phyloP scores from a whole-genome alignment of 2,888 invertebrate species.

The Amaurobius ferox region DNA sequence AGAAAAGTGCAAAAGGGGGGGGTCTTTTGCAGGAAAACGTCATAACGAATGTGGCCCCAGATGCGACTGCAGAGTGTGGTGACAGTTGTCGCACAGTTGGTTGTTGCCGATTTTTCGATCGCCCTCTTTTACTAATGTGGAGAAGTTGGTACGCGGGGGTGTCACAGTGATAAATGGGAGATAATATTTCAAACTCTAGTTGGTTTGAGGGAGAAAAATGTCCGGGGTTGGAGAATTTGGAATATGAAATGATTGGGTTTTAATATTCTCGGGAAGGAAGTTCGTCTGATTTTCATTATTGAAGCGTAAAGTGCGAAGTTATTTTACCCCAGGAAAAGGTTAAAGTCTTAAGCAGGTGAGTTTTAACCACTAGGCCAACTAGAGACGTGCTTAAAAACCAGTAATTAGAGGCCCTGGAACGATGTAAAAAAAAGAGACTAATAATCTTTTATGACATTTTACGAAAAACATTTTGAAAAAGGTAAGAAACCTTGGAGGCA shows the following conservation, averaged over 20 bases:
- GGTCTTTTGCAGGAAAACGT: conserved; percentile 26
- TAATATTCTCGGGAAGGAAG: too few relatives aligned
- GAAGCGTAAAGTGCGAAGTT: too few relatives aligned
- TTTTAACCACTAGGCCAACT: too few relatives aligned
- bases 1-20: conserved; percentile 11
- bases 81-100: conserved; percentile 61
- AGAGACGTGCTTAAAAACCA: too few relatives aligned
- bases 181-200: background rate
- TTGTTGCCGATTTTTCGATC: conserved; percentile 54
- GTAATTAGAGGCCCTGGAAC: too few relatives aligned
- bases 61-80: conserved; percentile 39
- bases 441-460: too few relatives aligned
- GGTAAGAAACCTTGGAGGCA: too few relatives aligned
- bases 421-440: too few relatives aligned
- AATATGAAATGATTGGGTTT: background rate
- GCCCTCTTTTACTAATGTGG: conserved; percentile 12
- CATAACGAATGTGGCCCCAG: conserved; percentile 48
- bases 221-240: background rate
- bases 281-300: too few relatives aligned
- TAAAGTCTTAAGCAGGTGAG: too few relatives aligned
- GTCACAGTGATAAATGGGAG: conserved; percentile 7
- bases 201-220: background rate
- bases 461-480: too few relatives aligned
- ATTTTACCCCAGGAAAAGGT: too few relatives aligned
- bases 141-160: background rate